phyloP scores from a whole-genome alignment of 2,113 vertebrate species.

The Oxygymnocypris stewartii region DNA sequence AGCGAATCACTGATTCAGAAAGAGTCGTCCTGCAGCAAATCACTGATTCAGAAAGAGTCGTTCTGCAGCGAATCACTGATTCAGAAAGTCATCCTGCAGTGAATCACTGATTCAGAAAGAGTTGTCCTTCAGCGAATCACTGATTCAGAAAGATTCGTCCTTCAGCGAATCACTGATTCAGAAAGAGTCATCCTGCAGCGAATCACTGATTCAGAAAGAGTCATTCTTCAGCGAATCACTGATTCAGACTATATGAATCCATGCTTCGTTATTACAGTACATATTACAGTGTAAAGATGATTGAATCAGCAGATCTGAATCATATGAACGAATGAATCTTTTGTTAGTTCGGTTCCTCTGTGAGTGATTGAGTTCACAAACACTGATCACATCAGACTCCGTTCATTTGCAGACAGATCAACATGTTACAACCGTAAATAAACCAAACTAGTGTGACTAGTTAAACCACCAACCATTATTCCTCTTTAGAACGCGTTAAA shows the following conservation, averaged over 20 bases:
- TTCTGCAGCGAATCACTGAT: too few species aligned
- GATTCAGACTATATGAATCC: not conserved
- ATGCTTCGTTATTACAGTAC: too few species aligned
- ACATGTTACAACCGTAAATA: not conserved
- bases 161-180: not conserved
- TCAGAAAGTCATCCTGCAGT: too few species aligned
- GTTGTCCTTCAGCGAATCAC: fast-evolving
- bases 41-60: not conserved
- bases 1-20: too few species aligned
- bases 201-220: too few species aligned
- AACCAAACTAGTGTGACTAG: not conserved
- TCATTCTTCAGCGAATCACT: too few species aligned
- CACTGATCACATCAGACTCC: not conserved
- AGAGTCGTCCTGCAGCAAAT: too few species aligned
- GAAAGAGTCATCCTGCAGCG: not conserved
- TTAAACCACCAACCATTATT: not conserved
- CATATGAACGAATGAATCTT: too few species aligned
- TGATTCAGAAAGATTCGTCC: too few species aligned
- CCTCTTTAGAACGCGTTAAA: not conserved
- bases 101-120: not conserved
- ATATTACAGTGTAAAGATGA: not conserved
- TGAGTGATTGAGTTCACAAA: too few species aligned
- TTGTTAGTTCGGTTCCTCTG: too few species aligned
- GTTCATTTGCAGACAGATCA: not conserved
- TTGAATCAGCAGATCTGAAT: too few species aligned